Evolutionary conservation across 2,797 vertebrate species (phyloP).

Genomic region (Lophius americanus): DNA sequence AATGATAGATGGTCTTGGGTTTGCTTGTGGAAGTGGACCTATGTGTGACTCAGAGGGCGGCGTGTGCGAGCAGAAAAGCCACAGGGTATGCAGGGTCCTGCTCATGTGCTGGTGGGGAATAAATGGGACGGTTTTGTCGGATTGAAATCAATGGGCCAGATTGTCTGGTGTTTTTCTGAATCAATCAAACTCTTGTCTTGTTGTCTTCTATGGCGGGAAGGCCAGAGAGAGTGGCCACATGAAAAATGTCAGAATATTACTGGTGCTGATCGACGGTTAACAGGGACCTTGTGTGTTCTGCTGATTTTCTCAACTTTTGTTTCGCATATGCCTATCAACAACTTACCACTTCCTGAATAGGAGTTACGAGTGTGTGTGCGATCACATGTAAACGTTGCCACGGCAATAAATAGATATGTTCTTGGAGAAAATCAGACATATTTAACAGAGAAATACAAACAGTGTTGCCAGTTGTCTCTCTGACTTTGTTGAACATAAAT

Average conservation of each 20-base stretch:
- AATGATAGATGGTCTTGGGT: conserved; percentile 43
- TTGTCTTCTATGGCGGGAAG: conserved; percentile 44
- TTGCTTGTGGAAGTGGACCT: conserved; percentile 12
- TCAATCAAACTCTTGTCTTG: conserved; percentile 81
- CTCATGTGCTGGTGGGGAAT: conserved; percentile 52
- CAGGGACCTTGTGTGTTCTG: conserved; percentile 8
- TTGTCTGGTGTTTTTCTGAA: conserved; percentile 76
- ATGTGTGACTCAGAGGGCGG: conserved; percentile 21
- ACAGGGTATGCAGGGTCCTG: conserved; percentile 33
- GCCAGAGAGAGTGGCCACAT: conserved; percentile 53
- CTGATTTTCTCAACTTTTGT: not conserved
- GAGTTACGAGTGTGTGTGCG: too few species aligned
- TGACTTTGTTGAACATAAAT: too few species aligned
- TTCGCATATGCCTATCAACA: not conserved
- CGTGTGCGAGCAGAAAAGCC: conserved; percentile 29
- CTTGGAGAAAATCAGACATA: too few species aligned
- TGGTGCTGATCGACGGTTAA: conserved; percentile 56
- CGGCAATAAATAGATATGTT: too few species aligned
- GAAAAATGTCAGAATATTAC: conserved; percentile 52
- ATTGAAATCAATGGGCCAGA: conserved; percentile 77
- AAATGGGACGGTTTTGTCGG: conserved; percentile 64
- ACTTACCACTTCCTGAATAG: too few species aligned
- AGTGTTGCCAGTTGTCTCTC: too few species aligned
- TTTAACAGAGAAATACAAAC: too few species aligned
- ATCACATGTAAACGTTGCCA: too few species aligned